Evolutionary conservation across 2,888 invertebrate genomes (phyloP), one percentile per base, ranked within the genome.

Genomic region (Nysson spinosus): DNA sequence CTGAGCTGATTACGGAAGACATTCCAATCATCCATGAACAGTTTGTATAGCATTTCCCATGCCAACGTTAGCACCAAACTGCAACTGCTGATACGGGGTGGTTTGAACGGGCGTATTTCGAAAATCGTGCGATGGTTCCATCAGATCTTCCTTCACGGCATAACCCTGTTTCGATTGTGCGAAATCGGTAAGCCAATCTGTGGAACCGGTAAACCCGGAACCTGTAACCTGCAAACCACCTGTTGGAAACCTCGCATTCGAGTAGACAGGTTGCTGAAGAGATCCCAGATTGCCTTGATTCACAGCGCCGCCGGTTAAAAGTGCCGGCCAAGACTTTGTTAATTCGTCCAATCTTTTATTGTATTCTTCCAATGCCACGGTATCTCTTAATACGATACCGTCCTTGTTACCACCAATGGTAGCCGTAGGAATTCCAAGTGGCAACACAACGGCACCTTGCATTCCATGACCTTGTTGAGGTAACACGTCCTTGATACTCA

Each of bases 291-390:
- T n/a, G n/a, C 28, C 2, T 11, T 2, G 9, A 5, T 22, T 49
- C 9, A 12, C 2, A 9, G 30, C 17, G 9, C 9, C 32, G 3
- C 11, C 16, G 37, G 39, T 12, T 11, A 68, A 32, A 16, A 65
- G 42, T 6, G 37, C 70, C 0, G 86, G 83, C 86, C 86, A 86
- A 2, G 56, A 71, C 34, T 81, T 84, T 0, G 82, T 79, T n/a
- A 86, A 73, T 4, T 83, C 84, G 1, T 78, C 70, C 1, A 86
- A 46, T 40, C 79, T 81, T 34, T 69, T 77, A 3, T 83, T 78
- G 30, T 85, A 86, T 4, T 85, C 83, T 17, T 81, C 83, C 12
- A 85, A 35, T 1, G 76, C 55, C 0, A 86, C 49, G 11, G 72
- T 79, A 32, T 85, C 86, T 0, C 79, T 77, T 0, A 85, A 50